These are phyloP conservation scores for Caenorhabditis japonica DNA, from an alignment of 2,888 invertebrate genomes.

Conservation along the genomic window DNA sequence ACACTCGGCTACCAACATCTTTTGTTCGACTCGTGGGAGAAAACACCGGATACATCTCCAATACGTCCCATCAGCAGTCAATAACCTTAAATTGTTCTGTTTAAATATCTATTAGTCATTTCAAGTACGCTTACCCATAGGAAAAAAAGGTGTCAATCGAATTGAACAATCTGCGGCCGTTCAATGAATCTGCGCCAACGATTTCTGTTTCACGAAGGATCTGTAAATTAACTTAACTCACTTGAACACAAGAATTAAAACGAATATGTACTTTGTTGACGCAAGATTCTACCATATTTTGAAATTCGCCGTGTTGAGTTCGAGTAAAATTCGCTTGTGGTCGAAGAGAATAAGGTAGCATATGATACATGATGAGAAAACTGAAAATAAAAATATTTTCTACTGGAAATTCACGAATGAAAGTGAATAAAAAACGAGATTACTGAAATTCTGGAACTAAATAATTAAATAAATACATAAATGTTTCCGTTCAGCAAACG, in stretches of 20 bases:
- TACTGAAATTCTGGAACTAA: too few relatives aligned
- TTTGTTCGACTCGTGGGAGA: constrained; percentile 64
- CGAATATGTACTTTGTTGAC: constrained; percentile 44
- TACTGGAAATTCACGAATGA: not conserved
- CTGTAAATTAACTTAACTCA: constrained; percentile 24
- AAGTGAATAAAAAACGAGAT: not conserved
- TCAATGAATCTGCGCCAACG: constrained; percentile 48
- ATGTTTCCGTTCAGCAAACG: too few relatives aligned
- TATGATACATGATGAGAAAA: constrained; percentile 51
- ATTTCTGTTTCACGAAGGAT: constrained; percentile 55
- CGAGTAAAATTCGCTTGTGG: constrained; percentile 44
- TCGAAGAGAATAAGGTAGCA: constrained; percentile 44
- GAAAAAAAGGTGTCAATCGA: constrained; percentile 65
- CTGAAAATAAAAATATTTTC: too few relatives aligned
- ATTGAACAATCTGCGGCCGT: constrained; percentile 59
- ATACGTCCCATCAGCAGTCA: constrained; percentile 67
- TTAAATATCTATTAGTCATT: too few relatives aligned
- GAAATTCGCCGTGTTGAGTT: constrained; percentile 54
- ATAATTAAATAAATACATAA: too few relatives aligned
- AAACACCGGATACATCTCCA: constrained; percentile 70
- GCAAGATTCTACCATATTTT: constrained; percentile 25
- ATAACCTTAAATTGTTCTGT: constrained; percentile 13
- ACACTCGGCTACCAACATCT: constrained; percentile 62
- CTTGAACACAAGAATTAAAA: not conserved
- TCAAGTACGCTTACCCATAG: constrained; percentile 58